Conservation (phyloP, 1,140 invertebrate species). For the Aleiodes sp. region DNA sequence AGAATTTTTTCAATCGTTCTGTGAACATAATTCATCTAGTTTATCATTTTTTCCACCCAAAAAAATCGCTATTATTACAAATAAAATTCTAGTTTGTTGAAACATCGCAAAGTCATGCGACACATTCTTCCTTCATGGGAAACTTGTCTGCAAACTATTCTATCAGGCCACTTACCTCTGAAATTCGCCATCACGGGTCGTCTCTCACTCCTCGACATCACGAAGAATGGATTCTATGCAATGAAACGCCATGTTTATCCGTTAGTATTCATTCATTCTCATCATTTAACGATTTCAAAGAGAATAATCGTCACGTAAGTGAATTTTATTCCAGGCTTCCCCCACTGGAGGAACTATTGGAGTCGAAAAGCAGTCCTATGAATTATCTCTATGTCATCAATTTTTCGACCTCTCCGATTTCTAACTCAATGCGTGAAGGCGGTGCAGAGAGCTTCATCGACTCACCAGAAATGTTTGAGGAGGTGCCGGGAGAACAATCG, state of each 20-base stretch:
- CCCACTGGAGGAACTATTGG: slow-evolving; percentile 53
- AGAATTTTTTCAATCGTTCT: no score
- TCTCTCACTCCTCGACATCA: slow-evolving; percentile 67
- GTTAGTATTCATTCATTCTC: slow-evolving; percentile 42
- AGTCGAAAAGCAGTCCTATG: slow-evolving; percentile 49
- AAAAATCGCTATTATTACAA: not conserved
- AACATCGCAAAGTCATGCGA: slow-evolving; percentile 57
- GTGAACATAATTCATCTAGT: not conserved
- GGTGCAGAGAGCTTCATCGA: not conserved
- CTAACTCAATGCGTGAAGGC: no score
- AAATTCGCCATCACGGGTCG: slow-evolving; percentile 68
- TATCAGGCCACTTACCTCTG: slow-evolving; percentile 65
- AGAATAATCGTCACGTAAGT: not conserved
- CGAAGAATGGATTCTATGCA: slow-evolving; percentile 61
- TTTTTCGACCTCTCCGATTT: slow-evolving; percentile 26
- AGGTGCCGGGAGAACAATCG: not conserved
- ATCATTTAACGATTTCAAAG: slow-evolving; percentile 12
- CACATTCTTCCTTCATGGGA: slow-evolving; percentile 66
- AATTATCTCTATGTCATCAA: slow-evolving; percentile 56
- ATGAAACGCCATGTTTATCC: slow-evolving; percentile 47
- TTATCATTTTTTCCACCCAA: not conserved
- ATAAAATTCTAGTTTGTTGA: slow-evolving; percentile 62
- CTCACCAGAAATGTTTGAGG: not conserved
- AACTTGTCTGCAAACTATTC: slow-evolving; percentile 65
- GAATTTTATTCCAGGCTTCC: slow-evolving; percentile 50